Evolutionary conservation across 2,888 invertebrate genomes (phyloP).

Genomic region (Phengaris arion): DNA sequence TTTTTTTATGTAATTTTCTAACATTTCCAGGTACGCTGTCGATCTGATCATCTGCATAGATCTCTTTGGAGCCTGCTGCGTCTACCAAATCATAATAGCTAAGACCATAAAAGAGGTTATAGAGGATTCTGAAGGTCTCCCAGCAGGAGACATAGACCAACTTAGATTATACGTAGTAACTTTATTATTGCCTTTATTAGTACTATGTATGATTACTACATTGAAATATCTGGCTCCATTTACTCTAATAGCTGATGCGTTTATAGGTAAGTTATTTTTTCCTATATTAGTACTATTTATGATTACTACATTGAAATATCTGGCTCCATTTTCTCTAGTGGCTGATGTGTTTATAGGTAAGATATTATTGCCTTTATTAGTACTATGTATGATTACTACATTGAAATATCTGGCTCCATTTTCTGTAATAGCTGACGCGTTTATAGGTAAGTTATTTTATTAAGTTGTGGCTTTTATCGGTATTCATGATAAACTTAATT

Average conservation of each 20-base stretch:
- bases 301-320: constrained; percentile 68
- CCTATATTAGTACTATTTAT: constrained; percentile 67
- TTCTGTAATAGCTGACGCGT: no score
- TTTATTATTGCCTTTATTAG: constrained; percentile 57
- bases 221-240: constrained; percentile 71
- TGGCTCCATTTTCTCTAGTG: constrained; percentile 66
- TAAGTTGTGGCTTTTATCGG: not conserved
- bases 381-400: constrained; percentile 51
- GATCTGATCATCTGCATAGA: constrained; percentile 65
- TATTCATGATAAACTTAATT: not conserved
- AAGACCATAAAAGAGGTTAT: constrained; percentile 63
- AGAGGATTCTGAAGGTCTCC: constrained; percentile 44
- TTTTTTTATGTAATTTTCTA: not conserved
- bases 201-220: constrained; percentile 71
- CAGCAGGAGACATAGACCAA: constrained; percentile 40
- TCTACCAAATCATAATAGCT: constrained; percentile 70
- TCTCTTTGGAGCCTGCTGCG: constrained; percentile 69
- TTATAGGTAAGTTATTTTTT: constrained; percentile 63
- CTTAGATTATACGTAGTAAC: constrained; percentile 60
- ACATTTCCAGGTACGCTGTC: constrained; percentile 54
- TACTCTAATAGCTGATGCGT: constrained; percentile 61
- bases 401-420: no score
- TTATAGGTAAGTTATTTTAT: not conserved
- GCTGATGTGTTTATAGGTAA: constrained; percentile 70
- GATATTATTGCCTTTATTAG: constrained; percentile 56